Evolutionary conservation across 2,888 invertebrate species (phyloP).

Genomic region (Carpatolechia fugitivella): DNA sequence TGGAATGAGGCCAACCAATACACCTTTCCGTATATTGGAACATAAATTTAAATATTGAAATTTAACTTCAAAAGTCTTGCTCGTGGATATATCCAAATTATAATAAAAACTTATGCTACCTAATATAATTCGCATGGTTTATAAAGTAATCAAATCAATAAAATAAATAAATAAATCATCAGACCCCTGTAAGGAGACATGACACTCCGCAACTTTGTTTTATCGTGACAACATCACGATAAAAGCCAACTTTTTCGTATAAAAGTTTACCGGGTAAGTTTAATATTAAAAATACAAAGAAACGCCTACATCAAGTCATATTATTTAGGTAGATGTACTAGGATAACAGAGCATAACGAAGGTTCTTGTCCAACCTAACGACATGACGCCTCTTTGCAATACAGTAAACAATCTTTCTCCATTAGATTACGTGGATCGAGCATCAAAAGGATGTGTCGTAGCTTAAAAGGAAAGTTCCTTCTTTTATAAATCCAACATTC

Average conservation of each 20-base stretch:
- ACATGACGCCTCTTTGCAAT: slow-evolving; percentile 4
- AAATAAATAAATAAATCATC: too few relatives aligned
- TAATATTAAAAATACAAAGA: not conserved
- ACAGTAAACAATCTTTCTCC: not conserved
- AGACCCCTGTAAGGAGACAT: too few relatives aligned
- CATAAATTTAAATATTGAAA: not conserved
- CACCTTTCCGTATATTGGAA: not conserved
- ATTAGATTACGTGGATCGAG: not conserved
- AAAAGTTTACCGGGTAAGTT: too few relatives aligned
- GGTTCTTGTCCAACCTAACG: slow-evolving; percentile 7
- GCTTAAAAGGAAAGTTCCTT: slow-evolving; percentile 2
- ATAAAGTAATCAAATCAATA: too few relatives aligned
- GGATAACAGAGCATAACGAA: slow-evolving; percentile 10
- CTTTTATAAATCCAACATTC: not conserved
- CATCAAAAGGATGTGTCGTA: not conserved
- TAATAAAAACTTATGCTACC: too few relatives aligned
- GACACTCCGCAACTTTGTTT: too few relatives aligned
- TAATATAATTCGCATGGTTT: too few relatives aligned
- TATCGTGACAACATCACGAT: too few relatives aligned
- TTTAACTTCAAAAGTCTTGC: not conserved
- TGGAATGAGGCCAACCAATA: not conserved
- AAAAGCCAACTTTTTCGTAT: too few relatives aligned
- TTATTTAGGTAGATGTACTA: not conserved
- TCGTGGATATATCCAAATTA: too few relatives aligned
- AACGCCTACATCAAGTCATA: not conserved